Conservation (phyloP, 2,888 invertebrate species). For the Orthonychiurus folsomi region DNA sequence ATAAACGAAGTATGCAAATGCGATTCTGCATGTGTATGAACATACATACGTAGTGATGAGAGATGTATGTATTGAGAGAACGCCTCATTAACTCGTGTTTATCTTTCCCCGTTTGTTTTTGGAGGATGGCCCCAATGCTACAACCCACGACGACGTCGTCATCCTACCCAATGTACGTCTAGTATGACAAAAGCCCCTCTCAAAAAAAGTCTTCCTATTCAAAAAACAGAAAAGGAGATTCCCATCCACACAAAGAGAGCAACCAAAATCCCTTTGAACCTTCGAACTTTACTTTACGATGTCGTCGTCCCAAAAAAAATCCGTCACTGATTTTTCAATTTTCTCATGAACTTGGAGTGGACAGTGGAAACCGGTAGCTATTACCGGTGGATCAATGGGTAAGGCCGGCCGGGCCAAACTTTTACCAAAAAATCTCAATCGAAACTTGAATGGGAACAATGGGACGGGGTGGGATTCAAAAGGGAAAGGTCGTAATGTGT, state of each 20-base stretch:
- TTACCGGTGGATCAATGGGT: conserved; percentile 13
- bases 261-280: background rate
- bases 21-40: too few species aligned
- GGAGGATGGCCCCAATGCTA: background rate
- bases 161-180: too few species aligned
- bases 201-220: too few species aligned
- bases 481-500: conserved; percentile 6
- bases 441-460: background rate
- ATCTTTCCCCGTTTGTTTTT: background rate
- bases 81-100: background rate
- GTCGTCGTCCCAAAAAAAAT: background rate
- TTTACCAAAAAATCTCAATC: background rate
- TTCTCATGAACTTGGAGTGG: conserved; percentile 10
- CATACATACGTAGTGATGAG: background rate
- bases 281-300: background rate
- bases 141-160: too few species aligned
- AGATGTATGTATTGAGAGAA: background rate
- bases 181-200: background rate
- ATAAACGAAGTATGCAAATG: too few species aligned
- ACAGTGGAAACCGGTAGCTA: conserved; percentile 21
- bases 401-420: conserved; percentile 3
- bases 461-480: too few species aligned
- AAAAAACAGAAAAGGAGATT: background rate
- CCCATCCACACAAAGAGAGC: background rate
- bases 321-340: background rate